These are phyloP conservation scores for Choloepus didactylus DNA, from an alignment of 2,797 vertebrate species.

Conservation along the genomic window DNA sequence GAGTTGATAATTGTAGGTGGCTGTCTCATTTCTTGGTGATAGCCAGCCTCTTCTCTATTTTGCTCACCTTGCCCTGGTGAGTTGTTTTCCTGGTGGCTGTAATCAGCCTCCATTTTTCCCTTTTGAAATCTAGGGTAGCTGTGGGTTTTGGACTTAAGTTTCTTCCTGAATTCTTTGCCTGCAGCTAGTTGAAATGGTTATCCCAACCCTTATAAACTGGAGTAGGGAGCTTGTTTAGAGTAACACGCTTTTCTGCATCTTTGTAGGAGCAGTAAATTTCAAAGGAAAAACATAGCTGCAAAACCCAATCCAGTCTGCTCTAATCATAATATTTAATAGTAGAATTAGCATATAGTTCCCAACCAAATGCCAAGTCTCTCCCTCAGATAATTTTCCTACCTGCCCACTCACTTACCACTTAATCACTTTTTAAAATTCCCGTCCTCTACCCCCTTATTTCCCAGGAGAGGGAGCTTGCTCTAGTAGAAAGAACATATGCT, in stretches of 20 bases:
- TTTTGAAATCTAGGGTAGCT: constrained; percentile 30
- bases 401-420: constrained; percentile 9
- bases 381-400: constrained; percentile 10
- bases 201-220: background rate
- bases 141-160: constrained; percentile 48
- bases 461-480: background rate
- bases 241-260: background rate
- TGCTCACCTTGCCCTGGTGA: background rate
- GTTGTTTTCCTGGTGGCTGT: constrained; percentile 28
- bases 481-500: background rate
- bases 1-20: background rate
- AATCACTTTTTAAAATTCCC: background rate
- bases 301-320: background rate
- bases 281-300: background rate
- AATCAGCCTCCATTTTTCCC: background rate
- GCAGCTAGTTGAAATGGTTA: background rate
- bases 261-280: constrained; percentile 25
- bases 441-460: background rate
- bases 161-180: constrained; percentile 52
- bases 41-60: background rate
- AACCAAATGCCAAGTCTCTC: constrained; percentile 21
- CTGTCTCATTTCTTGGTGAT: background rate
- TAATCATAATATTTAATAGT: constrained; percentile 49
- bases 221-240: background rate
- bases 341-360: constrained; percentile 9